Evolutionary conservation across 2,797 vertebrate species (phyloP), one percentile per base, ranked within the genome.

Genomic region (Muscicapa comitata): DNA sequence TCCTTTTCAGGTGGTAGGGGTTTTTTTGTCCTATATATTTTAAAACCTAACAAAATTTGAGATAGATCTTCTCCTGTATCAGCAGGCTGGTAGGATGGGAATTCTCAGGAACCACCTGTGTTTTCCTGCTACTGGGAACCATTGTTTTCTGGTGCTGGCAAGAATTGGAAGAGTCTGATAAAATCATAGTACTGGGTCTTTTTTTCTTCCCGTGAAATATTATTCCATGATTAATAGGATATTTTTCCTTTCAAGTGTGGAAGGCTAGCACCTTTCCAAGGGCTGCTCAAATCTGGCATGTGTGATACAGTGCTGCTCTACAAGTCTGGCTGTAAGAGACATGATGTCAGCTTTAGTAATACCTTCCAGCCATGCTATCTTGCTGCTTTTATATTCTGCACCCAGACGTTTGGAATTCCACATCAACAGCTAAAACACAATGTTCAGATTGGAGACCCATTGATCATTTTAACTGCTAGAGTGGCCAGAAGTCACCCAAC

Each of bases 331-430:
- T 88, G n/a, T 8, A 82, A 65, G 86, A 96, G 94, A 95, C 93
- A 82, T 95, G 81, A 97, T 91, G 92, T 96, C 93, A 92, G 75
- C 81, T 65, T 92, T 43, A 72, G 86, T 83, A 96, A 91, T 80
- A 83, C 42, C 84, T 97, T 89, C 95, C 88, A 89, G 74, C 35
- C 17, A 3, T 29, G 50, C 91, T 94, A 93, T 95, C 92, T 94
- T 57, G 16, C 65, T 87, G 71, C 65, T 77, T 65, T 85, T 80
- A n/a, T n/a, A 68, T 57, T 80, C 76, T 92, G 16, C 47, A 80
- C 86, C 68, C 75, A 93, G 78, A 82, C 74, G 28, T 77, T 58
- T 65, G 68, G 88, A 96, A 93, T 91, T 92, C 65, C 8, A 16
- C 81, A 72, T 65, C 38, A 68, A 11, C 74, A 38, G 7, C 54